A percentile compares a stretch with the other conserved stretches of the same genome.
Evolutionary conservation across 2,888 invertebrate genomes (phyloP).

Genomic region (Parnassius orleans): DNA sequence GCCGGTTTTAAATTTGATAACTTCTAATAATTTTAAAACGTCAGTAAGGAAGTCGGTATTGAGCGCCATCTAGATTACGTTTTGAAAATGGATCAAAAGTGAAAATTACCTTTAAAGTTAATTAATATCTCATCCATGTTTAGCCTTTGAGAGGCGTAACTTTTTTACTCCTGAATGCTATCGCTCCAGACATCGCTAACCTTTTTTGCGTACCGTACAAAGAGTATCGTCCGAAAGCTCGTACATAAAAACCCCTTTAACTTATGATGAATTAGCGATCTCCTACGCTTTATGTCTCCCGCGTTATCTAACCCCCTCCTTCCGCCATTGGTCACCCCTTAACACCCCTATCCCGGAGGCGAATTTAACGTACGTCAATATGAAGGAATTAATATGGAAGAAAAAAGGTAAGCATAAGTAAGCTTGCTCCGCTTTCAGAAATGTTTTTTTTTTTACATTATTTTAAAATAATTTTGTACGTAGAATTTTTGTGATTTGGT

Average conservation of each 20-base stretch:
- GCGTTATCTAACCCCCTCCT: conserved; percentile 60
- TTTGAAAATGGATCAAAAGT: conserved; percentile 20
- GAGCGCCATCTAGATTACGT: conserved; percentile 13
- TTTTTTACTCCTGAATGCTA: conserved; percentile 53
- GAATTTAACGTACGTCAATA: conserved; percentile 61
- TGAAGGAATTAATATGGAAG: conserved; percentile 75
- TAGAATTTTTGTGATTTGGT: too few species aligned
- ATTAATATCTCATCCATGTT: conserved; percentile 64
- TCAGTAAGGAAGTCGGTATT: neutral
- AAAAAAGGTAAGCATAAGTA: conserved; percentile 54
- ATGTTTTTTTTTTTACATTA: neutral
- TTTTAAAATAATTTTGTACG: too few species aligned
- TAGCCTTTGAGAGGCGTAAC: conserved; percentile 52
- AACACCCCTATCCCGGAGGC: conserved; percentile 39
- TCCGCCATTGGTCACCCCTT: conserved; percentile 40
- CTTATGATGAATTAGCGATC: conserved; percentile 82
- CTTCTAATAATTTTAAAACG: too few species aligned
- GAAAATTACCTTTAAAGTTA: conserved; percentile 60
- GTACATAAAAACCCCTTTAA: conserved; percentile 81
- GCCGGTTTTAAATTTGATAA: too few species aligned
- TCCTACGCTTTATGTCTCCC: conserved; percentile 79
- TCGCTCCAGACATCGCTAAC: conserved; percentile 59
- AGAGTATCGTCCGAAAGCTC: conserved; percentile 55
- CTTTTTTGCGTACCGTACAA: conserved; percentile 71
- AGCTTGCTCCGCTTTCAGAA: neutral